Base-by-base conservation (phyloP, 1,140 invertebrate genomes). In the Achroia grisella region DNA sequence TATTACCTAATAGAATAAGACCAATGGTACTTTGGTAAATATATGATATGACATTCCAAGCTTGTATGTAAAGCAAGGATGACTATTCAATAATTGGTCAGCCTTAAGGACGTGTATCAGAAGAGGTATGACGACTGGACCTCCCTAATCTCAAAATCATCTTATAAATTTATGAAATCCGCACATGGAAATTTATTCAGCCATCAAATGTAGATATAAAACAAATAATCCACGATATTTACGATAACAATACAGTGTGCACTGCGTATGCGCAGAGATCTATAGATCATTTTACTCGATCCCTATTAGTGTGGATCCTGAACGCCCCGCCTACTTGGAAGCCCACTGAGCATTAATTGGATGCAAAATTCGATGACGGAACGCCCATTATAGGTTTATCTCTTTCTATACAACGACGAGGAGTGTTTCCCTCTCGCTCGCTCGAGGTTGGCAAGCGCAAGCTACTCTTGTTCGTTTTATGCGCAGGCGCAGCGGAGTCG, bases 331-430 rank as follows among this genome's bases (percentile, higher is more conserved):
- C 80, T 58, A 67, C 62, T 47, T 75, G 39, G 62, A 80, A 81
- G 74, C 76, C 71, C 80, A 80, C 72, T 84, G 80, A 79, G 56
- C 80, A 74, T 84, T 75, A 84, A 81, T 84, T 84, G 80, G 80
- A 63, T 61, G 58, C 60, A 50, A 65, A 67, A 71, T 55, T 71
- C 52, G 65, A 78, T 52, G 55, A 57, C 53, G 69, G 53, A 75
- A 76, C 80, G 77, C 80, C 80, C 71, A 65, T 69, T 48, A 34
- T 47, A 46, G 39, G 17, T 5, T 43, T 37, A 15, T 78, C 71
- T 67, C 67, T 41, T 33, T 81, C 63, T 39, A 4, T 30, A 36
- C 4, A 15, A 35, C 9, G 9, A n/a, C 1, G 5, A 12, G 15
- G 15, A 10, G 10, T 51, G 53, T 45, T 10, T 11, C 27, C 33